These are phyloP conservation scores for Muricea muricata DNA, from an alignment of 92 coral and sea anemone genomes.

Conservation along the genomic window DNA sequence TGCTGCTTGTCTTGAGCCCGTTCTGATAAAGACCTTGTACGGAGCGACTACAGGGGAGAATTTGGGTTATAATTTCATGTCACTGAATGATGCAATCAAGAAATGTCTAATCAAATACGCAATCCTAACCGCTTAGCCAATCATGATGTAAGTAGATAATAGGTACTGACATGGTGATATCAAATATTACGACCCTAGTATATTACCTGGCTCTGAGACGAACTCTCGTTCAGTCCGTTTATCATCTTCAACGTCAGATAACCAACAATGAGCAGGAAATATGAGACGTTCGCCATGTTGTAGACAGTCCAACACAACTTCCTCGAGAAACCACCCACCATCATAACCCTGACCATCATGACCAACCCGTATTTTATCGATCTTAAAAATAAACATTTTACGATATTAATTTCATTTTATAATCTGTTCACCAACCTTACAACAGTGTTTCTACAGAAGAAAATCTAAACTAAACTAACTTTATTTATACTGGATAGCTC, in stretches of 20 bases:
- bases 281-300: slow-evolving; percentile 92
- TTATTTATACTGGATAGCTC: too few relatives aligned
- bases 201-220: slow-evolving; percentile 70
- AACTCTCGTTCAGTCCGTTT: slow-evolving; percentile 78
- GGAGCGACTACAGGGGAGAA: slow-evolving; percentile 64
- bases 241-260: slow-evolving; percentile 78
- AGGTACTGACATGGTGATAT: too few relatives aligned
- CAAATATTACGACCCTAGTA: background rate
- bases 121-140: too few relatives aligned
- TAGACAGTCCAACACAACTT: slow-evolving; percentile 88
- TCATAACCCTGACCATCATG: slow-evolving; percentile 88
- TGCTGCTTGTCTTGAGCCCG: slow-evolving; percentile 83
- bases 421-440: too few relatives aligned
- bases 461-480: background rate
- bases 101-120: too few relatives aligned
- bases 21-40: slow-evolving; percentile 80
- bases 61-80: too few relatives aligned
- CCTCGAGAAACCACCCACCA: slow-evolving; percentile 94
- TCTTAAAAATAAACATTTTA: slow-evolving; percentile 55
- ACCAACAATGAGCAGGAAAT: slow-evolving; percentile 91
- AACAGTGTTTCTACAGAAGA: background rate
- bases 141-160: too few relatives aligned
- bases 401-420: background rate
- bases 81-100: too few relatives aligned
- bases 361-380: slow-evolving; percentile 87